Percentiles rank a stretch among this genome's conserved stretches.
Conservation (phyloP, 2,888 invertebrate species). For the Zootermopsis nevadensis region DNA sequence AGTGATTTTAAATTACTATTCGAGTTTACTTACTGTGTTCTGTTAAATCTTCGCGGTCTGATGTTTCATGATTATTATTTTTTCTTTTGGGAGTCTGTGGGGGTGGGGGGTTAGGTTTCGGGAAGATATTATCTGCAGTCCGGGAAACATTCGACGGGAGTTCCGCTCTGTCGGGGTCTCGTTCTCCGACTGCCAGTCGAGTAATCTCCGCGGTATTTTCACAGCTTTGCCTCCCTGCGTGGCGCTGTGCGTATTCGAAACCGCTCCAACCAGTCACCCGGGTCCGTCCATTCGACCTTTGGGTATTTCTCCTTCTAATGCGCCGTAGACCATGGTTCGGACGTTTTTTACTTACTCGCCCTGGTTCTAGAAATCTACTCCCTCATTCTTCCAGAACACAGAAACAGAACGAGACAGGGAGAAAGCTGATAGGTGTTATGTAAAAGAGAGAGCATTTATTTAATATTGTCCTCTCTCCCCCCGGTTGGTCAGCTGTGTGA, state of each 20-base stretch:
- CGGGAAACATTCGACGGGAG: neutral
- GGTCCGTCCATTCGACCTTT: too few species aligned
- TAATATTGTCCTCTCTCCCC: constrained; percentile 53
- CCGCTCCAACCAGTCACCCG: neutral
- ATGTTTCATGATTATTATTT: too few species aligned
- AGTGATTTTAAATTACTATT: too few species aligned
- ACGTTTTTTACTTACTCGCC: neutral
- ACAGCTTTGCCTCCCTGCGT: neutral
- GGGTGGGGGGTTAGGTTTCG: too few species aligned
- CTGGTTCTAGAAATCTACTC: neutral
- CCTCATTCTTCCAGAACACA: neutral
- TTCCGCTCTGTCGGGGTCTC: neutral
- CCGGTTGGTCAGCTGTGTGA: constrained; percentile 53
- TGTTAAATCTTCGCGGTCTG: too few species aligned
- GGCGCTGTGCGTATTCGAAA: neutral
- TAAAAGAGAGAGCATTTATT: constrained; percentile 54
- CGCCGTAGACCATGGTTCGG: neutral
- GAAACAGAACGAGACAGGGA: constrained; percentile 14
- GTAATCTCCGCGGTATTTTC: neutral
- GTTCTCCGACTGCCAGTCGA: neutral
- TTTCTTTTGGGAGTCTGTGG: too few species aligned
- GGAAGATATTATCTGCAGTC: too few species aligned
- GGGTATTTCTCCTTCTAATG: constrained; percentile 4
- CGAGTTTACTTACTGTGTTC: too few species aligned
- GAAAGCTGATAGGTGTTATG: constrained; percentile 49